Evolutionary conservation across 2,888 invertebrate genomes (phyloP), one percentile per base, ranked within the genome.

Genomic region (Phymatocera aterrima): DNA sequence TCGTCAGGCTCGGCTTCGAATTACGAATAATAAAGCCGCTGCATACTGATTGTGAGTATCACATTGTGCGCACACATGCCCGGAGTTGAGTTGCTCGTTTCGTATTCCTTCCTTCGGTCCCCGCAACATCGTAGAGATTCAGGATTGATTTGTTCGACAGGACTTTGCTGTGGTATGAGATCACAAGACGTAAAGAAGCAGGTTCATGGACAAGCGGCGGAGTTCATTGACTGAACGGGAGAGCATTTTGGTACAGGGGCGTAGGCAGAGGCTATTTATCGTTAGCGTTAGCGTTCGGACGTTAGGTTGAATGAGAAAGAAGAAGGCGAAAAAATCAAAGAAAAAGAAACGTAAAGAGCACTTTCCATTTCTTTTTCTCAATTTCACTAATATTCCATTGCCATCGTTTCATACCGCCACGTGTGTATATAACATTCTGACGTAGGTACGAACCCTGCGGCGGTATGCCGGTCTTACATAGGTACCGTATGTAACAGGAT

Each of bases 131-230:
- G n/a, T n/a, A n/a, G n/a, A 68, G 68, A 68, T 68, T 68, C 68
- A 46, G 68, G 68, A 68, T 68, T 46, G 68, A 68, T 68, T 46
- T 24, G 28, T 68, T 68, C 46, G 68, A 68, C 68, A 68, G 68
- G 68, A 68, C 46, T 24, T 68, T 46, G 68, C 43, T n/a, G 28
- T 46, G 43, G 24, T 68, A 68, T 12, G 28, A 68, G 43, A 46
- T 28, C n/a, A 28, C 46, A 24, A 68, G 68, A 68, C 43, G 46
- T 6, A 28, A 6, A 68, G 57, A 28, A 5, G n/a, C 12, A 57
- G 28, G 72, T 72, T 72, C 72, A 72, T 51, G 72, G 72, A 51
- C 61, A 54, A 43, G 51, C 24, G 51, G 54, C 31, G 37, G 60
- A 43, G 61, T 60, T 61, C 77, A 46, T 61, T 77, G 77, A 60